A percentile compares a stretch with the other conserved stretches of the same genome.
phyloP scores from a whole-genome alignment of 2,797 vertebrate species.

The Phalanger gymnotis region DNA sequence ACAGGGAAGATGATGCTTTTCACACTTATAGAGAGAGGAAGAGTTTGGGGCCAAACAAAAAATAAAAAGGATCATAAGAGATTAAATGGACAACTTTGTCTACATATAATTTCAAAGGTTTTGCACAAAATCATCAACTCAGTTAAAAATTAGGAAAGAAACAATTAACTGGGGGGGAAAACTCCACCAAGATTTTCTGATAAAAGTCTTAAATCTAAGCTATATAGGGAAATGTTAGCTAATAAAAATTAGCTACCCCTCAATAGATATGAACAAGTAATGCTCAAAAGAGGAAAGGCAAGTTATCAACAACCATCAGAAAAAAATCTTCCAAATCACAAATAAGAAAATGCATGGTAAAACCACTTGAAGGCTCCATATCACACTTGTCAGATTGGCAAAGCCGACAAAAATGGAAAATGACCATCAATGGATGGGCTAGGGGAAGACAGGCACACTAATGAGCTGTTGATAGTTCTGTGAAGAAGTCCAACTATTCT shows the following conservation, averaged over 20 bases:
- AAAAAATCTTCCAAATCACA: neutral
- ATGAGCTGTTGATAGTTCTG: neutral
- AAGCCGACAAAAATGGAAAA: neutral
- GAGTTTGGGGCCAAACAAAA: neutral
- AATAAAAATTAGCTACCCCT: neutral
- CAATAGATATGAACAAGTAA: neutral
- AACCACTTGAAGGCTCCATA: neutral
- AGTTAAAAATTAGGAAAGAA: neutral
- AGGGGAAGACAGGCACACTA: neutral
- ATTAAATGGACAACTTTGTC: neutral
- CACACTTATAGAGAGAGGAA: neutral
- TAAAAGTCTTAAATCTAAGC: neutral
- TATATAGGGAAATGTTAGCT: neutral
- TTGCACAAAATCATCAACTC: neutral
- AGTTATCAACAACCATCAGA: neutral
- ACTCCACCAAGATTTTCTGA: neutral
- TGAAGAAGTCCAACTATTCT: too few relatives aligned
- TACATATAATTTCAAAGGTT: neutral
- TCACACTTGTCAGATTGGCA: neutral
- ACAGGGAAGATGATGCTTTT: neutral
- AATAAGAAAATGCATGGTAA: neutral
- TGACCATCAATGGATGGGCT: neutral
- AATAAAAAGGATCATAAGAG: neutral
- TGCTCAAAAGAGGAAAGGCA: neutral
- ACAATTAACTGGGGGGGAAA: neutral